Evolutionary conservation across 2,888 invertebrate species (phyloP).

Genomic region (Limulus polyphemus): DNA sequence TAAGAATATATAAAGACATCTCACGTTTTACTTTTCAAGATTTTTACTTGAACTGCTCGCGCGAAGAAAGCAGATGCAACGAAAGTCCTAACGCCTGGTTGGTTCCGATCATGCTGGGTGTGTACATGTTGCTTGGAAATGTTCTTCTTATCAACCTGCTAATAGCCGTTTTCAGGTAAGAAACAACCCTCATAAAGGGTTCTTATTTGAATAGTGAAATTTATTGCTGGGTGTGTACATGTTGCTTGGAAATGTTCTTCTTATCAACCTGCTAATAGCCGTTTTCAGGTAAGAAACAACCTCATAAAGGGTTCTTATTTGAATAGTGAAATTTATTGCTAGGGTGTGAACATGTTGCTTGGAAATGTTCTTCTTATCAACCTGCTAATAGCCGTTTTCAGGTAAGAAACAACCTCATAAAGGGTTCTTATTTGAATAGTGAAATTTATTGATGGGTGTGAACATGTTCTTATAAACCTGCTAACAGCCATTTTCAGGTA

Average conservation of each 20-base stretch:
- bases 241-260: slow-evolving; percentile 37
- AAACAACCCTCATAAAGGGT: not conserved
- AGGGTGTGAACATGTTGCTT: slow-evolving; percentile 36
- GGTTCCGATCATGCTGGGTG: slow-evolving; percentile 35
- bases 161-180: slow-evolving; percentile 38
- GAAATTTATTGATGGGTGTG: slow-evolving; percentile 27
- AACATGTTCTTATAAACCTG: slow-evolving; percentile 38
- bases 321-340: slow-evolving; percentile 16
- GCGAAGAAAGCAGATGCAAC: slow-evolving; percentile 1
- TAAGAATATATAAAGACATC: too few relatives aligned
- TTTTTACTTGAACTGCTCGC: too few relatives aligned
- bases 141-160: slow-evolving; percentile 39
- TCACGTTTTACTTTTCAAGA: too few relatives aligned
- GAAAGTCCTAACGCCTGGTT: slow-evolving; percentile 30
- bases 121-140: slow-evolving; percentile 38
- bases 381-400: slow-evolving; percentile 39
- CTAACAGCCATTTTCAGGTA: slow-evolving; percentile 39
- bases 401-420: slow-evolving; percentile 23
- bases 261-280: slow-evolving; percentile 40
- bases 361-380: slow-evolving; percentile 39
- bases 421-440: not conserved
- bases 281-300: slow-evolving; percentile 33
- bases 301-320: not conserved
- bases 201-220: not conserved
- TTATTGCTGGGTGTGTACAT: slow-evolving; percentile 33